phyloP scores from a whole-genome alignment of 2,797 vertebrate species.

The Catostomus latipinnis region DNA sequence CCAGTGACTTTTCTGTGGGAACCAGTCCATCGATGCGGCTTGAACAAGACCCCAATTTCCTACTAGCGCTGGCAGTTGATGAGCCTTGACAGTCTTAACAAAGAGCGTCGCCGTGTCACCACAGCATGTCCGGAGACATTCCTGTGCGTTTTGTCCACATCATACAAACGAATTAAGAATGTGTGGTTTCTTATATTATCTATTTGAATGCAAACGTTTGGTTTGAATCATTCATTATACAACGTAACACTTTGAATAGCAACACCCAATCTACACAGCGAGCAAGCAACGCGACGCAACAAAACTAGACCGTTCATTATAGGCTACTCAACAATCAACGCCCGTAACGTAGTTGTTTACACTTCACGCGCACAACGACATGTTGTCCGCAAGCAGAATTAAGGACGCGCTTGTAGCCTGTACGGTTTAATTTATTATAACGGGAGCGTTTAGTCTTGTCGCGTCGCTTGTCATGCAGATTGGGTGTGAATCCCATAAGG shows the following conservation, averaged over 20 bases:
- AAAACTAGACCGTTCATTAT: too few relatives aligned
- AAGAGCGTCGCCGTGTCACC: constrained; percentile 65
- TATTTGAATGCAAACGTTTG: too few relatives aligned
- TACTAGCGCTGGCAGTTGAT: constrained; percentile 61
- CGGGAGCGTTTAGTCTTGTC: background rate
- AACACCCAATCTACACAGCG: too few relatives aligned
- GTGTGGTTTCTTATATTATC: too few relatives aligned
- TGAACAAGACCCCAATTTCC: background rate
- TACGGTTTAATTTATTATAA: constrained; percentile 16
- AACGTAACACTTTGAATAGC: too few relatives aligned
- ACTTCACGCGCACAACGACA: too few relatives aligned
- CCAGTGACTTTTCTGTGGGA: constrained; percentile 15
- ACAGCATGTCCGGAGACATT: constrained; percentile 58
- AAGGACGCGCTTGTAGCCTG: background rate
- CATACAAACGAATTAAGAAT: background rate
- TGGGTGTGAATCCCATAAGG: background rate
- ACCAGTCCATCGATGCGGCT: background rate
- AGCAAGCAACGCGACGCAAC: too few relatives aligned
- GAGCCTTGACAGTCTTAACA: constrained; percentile 66
- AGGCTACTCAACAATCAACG: background rate
- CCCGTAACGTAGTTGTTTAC: background rate
- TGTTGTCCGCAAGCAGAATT: too few relatives aligned
- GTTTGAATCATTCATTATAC: too few relatives aligned
- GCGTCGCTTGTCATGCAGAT: constrained; percentile 13
- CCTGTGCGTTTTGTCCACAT: background rate